These are phyloP conservation scores for Lepus townsendii DNA, from an alignment of 2,797 vertebrate species.

Conservation along the genomic window DNA sequence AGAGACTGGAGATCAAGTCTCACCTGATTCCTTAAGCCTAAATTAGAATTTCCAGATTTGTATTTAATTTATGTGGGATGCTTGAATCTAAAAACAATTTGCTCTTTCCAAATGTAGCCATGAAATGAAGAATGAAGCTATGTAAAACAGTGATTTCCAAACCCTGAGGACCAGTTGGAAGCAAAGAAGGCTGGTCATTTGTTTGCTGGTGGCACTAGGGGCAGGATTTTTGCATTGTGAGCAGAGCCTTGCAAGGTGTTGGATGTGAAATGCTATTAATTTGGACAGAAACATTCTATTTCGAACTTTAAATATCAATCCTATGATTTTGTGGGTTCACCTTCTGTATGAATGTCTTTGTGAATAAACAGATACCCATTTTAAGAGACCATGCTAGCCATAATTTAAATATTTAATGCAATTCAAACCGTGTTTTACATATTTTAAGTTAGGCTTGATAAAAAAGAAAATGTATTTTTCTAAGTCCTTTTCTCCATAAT, in stretches of 20 bases:
- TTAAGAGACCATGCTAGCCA: background rate
- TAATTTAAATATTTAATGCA: constrained; percentile 57
- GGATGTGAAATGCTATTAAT: too few species aligned
- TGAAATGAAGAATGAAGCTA: background rate
- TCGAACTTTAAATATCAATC: background rate
- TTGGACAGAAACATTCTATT: too few species aligned
- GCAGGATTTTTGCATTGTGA: too few species aligned
- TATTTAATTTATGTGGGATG: background rate
- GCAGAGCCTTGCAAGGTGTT: accelerated
- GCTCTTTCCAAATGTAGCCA: background rate
- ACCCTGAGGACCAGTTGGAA: background rate
- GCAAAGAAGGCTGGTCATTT: accelerated
- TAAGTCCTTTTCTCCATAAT: constrained; percentile 71
- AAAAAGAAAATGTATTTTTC: constrained; percentile 72
- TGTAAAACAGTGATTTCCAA: background rate
- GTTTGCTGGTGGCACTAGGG: accelerated
- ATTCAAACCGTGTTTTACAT: constrained; percentile 54
- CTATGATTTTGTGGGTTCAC: background rate
- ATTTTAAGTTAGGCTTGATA: constrained; percentile 72
- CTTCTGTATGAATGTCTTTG: background rate
- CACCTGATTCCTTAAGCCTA: background rate
- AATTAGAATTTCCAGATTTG: background rate
- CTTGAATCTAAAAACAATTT: background rate
- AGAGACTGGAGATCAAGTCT: background rate
- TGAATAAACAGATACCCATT: background rate